These are phyloP conservation scores for Cygnus buccinator DNA, from an alignment of 2,113 vertebrate genomes.

Conservation along the genomic window DNA sequence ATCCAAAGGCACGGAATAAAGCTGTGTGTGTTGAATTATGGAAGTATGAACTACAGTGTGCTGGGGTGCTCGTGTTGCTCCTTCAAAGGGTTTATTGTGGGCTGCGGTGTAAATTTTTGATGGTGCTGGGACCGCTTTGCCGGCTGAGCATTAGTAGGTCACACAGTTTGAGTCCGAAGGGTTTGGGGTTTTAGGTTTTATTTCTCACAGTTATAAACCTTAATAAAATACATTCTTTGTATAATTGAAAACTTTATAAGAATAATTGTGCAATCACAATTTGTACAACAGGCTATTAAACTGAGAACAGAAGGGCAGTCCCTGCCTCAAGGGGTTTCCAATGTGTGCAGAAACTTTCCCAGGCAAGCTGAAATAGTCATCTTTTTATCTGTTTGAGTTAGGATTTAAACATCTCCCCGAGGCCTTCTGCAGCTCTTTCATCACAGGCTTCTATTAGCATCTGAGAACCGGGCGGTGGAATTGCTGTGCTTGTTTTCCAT, in stretches of 20 bases:
- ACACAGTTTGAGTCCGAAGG: background rate
- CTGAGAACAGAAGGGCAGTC: conserved; percentile 20
- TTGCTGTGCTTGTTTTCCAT: background rate
- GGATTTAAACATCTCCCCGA: background rate
- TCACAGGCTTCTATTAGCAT: background rate
- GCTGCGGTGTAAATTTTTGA: background rate
- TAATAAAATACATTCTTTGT: background rate
- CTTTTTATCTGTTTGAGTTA: conserved; percentile 39
- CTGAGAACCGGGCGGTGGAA: background rate
- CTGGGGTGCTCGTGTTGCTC: background rate
- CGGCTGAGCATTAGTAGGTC: background rate
- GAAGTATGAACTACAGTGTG: background rate
- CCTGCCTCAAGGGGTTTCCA: conserved; percentile 19
- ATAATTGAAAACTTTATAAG: conserved; percentile 8
- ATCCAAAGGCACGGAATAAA: background rate
- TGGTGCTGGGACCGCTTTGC: rapidly evolving
- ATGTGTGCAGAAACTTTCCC: conserved; percentile 31
- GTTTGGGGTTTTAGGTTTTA: conserved; percentile 3
- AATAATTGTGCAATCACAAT: conserved; percentile 25
- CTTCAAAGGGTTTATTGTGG: background rate
- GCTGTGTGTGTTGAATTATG: background rate
- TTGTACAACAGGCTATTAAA: conserved; percentile 14
- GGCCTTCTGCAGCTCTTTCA: background rate
- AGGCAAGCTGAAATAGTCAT: background rate
- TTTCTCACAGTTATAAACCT: conserved; percentile 28